Percentiles rank a stretch among this genome's conserved stretches.
These are phyloP conservation scores for Lampropteryx suffumata DNA, from an alignment of 2,888 invertebrate genomes.

Conservation along the genomic window DNA sequence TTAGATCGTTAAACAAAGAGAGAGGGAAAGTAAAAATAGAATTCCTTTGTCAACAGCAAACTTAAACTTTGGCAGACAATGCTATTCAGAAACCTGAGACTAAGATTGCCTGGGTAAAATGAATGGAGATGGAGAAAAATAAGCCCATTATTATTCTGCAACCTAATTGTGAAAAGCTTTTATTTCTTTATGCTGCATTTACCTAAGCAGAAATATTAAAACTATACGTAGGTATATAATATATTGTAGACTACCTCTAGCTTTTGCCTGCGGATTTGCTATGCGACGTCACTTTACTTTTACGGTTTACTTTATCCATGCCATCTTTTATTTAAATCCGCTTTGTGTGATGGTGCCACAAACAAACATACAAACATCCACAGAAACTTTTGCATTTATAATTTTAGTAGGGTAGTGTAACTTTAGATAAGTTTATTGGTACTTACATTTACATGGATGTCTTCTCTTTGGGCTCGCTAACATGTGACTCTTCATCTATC, in stretches of 20 bases:
- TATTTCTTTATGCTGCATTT: too few species aligned
- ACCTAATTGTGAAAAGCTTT: neutral
- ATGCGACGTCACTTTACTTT: too few species aligned
- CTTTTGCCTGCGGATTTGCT: too few species aligned
- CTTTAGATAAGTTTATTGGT: constrained; percentile 7
- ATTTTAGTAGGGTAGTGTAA: too few species aligned
- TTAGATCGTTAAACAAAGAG: constrained; percentile 40
- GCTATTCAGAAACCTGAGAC: constrained; percentile 6
- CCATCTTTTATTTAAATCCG: too few species aligned
- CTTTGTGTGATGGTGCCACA: too few species aligned
- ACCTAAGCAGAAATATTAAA: too few species aligned
- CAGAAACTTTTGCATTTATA: too few species aligned
- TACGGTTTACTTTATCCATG: too few species aligned
- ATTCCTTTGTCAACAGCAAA: constrained; percentile 21
- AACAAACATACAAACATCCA: too few species aligned
- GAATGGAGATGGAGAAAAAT: neutral
- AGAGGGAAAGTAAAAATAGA: constrained; percentile 30
- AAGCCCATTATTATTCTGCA: neutral
- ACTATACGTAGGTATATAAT: too few species aligned
- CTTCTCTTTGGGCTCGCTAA: constrained; percentile 60
- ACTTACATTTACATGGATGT: constrained; percentile 62
- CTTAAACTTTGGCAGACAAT: constrained; percentile 11
- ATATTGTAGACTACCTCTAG: too few species aligned
- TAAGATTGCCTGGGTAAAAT: neutral
- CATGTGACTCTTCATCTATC: constrained; percentile 70